Evolutionary conservation across 2,888 invertebrate species (phyloP).

Genomic region (Pterobdella sp.): DNA sequence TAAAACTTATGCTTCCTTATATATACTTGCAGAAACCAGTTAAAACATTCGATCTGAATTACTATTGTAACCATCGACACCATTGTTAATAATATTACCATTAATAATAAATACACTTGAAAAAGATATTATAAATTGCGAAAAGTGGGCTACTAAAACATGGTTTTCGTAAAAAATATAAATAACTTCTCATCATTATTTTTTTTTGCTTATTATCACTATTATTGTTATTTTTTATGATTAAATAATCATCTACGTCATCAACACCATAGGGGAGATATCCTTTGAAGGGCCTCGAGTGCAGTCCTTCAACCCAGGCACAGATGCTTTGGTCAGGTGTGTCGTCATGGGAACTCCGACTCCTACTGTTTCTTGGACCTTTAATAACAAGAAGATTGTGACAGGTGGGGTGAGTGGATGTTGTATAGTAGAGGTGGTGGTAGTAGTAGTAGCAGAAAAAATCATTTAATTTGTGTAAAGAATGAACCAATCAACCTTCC

Average conservation of each 20-base stretch:
- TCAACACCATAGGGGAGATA: conserved; percentile 37
- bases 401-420: conserved; percentile 4
- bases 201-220: not conserved
- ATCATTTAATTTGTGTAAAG: too few species aligned
- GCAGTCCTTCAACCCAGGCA: conserved; percentile 37
- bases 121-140: not conserved
- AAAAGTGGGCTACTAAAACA: too few species aligned
- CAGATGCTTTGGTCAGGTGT: conserved; percentile 37
- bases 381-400: conserved; percentile 20
- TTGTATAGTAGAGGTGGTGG: not conserved
- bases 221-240: not conserved
- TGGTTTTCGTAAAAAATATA: too few species aligned
- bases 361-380: conserved; percentile 31
- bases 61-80: too few species aligned
- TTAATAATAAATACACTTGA: too few species aligned
- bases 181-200: not conserved
- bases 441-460: not conserved
- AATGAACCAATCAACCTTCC: too few species aligned
- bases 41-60: too few species aligned
- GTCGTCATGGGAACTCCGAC: conserved; percentile 30
- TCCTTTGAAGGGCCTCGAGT: conserved; percentile 36
- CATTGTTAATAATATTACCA: too few species aligned
- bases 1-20: too few species aligned
- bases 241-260: not conserved
- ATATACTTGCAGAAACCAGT: too few species aligned